Conservation (phyloP, 2,113 vertebrate species). For the Sigmodon hispidus region DNA sequence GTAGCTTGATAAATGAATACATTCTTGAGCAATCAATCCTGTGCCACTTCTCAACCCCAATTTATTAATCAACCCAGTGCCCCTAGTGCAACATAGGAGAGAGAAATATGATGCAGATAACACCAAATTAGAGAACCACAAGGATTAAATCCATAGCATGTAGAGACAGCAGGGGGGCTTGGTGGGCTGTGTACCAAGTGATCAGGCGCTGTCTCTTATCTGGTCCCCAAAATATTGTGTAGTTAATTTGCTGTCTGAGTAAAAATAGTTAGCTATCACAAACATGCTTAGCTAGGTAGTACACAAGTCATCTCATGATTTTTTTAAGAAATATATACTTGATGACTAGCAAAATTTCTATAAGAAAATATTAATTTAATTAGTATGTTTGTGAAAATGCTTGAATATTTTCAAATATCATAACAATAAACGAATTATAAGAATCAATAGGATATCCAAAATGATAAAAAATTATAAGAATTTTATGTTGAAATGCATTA, state of each 20-base stretch:
- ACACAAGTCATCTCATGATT: not conserved
- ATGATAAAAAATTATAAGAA: slow-evolving; percentile 5
- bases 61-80: not conserved
- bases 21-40: not conserved
- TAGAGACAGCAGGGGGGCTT: not conserved
- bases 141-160: not conserved
- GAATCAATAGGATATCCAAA: not conserved
- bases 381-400: not conserved
- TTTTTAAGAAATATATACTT: not conserved
- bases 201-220: not conserved
- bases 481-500: not conserved
- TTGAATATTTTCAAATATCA: not conserved
- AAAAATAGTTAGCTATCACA: not conserved
- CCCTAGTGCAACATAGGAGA: not conserved
- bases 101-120: not conserved
- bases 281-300: not conserved
- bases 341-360: not conserved
- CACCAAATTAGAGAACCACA: not conserved
- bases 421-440: slow-evolving; percentile 21
- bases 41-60: not conserved
- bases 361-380: not conserved
- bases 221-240: not conserved
- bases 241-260: not conserved
- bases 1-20: not conserved
- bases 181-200: rapidly evolving